These are phyloP conservation scores for Eulithis testata DNA, from an alignment of 2,888 invertebrate species.

Conservation along the genomic window DNA sequence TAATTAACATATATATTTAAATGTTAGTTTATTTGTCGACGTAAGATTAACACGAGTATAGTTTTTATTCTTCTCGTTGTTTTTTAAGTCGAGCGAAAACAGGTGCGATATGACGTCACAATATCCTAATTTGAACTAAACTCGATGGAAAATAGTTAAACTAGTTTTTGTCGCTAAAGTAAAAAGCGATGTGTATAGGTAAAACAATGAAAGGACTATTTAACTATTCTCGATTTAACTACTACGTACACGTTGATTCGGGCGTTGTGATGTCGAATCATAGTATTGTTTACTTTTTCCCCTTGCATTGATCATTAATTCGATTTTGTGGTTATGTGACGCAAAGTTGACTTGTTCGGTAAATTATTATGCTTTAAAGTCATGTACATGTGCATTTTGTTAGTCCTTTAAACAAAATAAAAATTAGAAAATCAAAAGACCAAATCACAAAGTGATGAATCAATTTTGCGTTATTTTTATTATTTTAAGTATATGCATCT, in stretches of 20 bases:
- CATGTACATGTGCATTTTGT: slow-evolving; percentile 71
- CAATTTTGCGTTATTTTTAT: slow-evolving; percentile 66
- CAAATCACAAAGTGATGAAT: slow-evolving; percentile 82
- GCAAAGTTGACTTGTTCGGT: slow-evolving; percentile 48
- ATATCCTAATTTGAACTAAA: slow-evolving; percentile 3
- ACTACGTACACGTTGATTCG: not conserved
- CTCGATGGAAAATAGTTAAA: slow-evolving; percentile 14
- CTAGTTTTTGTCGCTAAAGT: slow-evolving; percentile 5
- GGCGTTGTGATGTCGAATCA: slow-evolving; percentile 18
- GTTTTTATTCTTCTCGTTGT: slow-evolving; percentile 54
- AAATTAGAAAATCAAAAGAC: slow-evolving; percentile 63
- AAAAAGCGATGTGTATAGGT: not conserved
- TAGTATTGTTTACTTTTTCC: slow-evolving; percentile 21
- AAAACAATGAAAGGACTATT: not conserved
- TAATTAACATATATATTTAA: slow-evolving; percentile 74
- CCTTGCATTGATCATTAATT: slow-evolving; percentile 33
- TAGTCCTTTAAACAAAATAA: slow-evolving; percentile 61
- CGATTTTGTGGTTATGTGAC: slow-evolving; percentile 49
- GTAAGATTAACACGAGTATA: slow-evolving; percentile 70
- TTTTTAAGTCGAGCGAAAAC: slow-evolving; percentile 36
- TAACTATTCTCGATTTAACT: slow-evolving; percentile 9
- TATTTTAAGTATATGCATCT: slow-evolving; percentile 74
- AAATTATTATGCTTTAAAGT: slow-evolving; percentile 63
- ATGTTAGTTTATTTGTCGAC: slow-evolving; percentile 59
- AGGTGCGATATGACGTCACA: slow-evolving; percentile 27